Conservation (phyloP, 2,113 vertebrate species). For the Paramormyrops kingsleyae region DNA sequence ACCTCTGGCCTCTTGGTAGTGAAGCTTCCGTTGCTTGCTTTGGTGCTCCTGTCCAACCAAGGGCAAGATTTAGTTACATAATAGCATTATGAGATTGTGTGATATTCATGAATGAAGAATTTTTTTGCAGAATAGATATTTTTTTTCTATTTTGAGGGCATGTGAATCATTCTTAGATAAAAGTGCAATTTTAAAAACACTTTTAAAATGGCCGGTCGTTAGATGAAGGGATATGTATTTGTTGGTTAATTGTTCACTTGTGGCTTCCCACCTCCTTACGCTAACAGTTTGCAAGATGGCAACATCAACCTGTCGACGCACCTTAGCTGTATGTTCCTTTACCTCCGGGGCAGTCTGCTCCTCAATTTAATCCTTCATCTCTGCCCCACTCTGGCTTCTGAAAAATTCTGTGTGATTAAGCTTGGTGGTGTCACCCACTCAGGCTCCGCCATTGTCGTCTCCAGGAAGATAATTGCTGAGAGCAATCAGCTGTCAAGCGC, state of each 20-base stretch:
- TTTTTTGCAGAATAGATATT: not conserved
- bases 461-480: conserved; percentile 33
- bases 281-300: not conserved
- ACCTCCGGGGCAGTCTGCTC: not conserved
- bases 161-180: not conserved
- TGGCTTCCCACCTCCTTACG: not conserved
- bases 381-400: not conserved
- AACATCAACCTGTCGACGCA: not conserved
- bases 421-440: not conserved
- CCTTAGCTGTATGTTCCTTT: not conserved
- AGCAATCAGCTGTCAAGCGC: conserved; percentile 36
- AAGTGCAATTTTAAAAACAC: not conserved
- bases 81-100: not conserved
- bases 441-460: not conserved
- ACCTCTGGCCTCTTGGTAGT: not conserved
- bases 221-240: not conserved
- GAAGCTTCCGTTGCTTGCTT: not conserved
- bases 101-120: not conserved
- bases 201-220: not conserved
- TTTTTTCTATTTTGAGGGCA: not conserved
- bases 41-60: not conserved
- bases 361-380: not conserved
- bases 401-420: not conserved
- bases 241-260: not conserved
- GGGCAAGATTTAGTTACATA: not conserved